phyloP scores from a whole-genome alignment of 2,113 vertebrate species.

The Climacteris rufus region DNA sequence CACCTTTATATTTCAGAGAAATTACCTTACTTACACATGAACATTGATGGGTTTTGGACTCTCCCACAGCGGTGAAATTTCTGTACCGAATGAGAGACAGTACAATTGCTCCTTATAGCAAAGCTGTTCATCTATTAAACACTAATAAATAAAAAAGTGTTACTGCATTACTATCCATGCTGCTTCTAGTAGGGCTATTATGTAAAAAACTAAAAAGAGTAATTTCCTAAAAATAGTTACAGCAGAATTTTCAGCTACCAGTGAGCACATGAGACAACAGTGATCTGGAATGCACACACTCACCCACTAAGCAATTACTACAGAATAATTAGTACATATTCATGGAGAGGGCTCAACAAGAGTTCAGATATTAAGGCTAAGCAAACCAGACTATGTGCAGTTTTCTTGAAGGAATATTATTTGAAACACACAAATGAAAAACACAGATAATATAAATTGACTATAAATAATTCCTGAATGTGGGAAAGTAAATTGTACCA shows the following conservation, averaged over 20 bases:
- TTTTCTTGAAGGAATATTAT: background rate
- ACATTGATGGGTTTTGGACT: slow-evolving; percentile 35
- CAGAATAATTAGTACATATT: background rate
- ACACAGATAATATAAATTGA: background rate
- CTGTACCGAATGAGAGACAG: slow-evolving; percentile 68
- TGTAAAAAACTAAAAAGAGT: background rate
- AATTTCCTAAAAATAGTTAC: background rate
- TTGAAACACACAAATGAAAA: background rate
- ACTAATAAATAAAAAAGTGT: slow-evolving; percentile 49
- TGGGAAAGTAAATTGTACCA: background rate
- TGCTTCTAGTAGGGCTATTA: background rate
- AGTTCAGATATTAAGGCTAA: background rate
- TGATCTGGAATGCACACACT: background rate
- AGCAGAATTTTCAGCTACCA: background rate
- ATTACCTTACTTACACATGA: slow-evolving; percentile 63
- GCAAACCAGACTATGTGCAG: background rate
- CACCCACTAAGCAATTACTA: background rate
- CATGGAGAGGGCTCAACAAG: background rate
- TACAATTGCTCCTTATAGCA: slow-evolving; percentile 73
- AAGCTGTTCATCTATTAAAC: slow-evolving; percentile 79
- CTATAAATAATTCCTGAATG: background rate
- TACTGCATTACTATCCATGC: background rate
- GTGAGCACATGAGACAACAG: background rate
- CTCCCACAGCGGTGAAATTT: slow-evolving; percentile 69
- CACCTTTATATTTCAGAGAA: background rate